Evolutionary conservation across 2,797 vertebrate species (phyloP).

Genomic region (Rhadinocentrus ornatus): DNA sequence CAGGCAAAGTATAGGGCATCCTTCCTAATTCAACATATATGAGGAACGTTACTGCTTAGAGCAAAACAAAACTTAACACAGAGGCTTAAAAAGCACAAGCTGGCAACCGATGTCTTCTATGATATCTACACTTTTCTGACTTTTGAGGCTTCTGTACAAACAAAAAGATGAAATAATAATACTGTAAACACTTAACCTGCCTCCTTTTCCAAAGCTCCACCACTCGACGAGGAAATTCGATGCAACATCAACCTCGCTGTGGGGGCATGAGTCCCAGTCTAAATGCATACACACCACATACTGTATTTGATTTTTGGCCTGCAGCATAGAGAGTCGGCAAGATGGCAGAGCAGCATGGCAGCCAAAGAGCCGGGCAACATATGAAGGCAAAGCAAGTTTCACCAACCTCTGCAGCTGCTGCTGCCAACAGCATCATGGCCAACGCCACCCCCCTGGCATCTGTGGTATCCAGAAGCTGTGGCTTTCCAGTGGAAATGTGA

Average conservation of each 20-base stretch:
- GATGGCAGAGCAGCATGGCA: no score
- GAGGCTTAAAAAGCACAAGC: constrained; percentile 1
- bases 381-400: constrained; percentile 45
- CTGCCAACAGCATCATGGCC: no score
- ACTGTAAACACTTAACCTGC: background rate
- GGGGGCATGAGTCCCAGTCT: no score
- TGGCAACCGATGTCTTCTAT: no score
- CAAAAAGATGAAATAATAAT: constrained; percentile 28
- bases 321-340: no score
- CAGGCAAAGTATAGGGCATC: constrained; percentile 50
- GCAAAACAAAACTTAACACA: constrained; percentile 15
- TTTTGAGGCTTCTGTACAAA: no score
- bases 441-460: constrained; percentile 60
- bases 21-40: constrained; percentile 58
- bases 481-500: constrained; percentile 81
- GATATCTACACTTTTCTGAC: background rate
- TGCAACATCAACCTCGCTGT: no score
- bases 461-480: constrained; percentile 79
- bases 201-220: constrained; percentile 12
- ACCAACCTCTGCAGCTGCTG: no score
- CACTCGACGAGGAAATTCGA: constrained; percentile 17
- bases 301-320: no score
- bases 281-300: no score
- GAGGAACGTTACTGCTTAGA: constrained; percentile 11
- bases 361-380: constrained; percentile 32